Evolutionary conservation across 2,797 vertebrate genomes (phyloP).

Genomic region (Phalanger gymnotis): DNA sequence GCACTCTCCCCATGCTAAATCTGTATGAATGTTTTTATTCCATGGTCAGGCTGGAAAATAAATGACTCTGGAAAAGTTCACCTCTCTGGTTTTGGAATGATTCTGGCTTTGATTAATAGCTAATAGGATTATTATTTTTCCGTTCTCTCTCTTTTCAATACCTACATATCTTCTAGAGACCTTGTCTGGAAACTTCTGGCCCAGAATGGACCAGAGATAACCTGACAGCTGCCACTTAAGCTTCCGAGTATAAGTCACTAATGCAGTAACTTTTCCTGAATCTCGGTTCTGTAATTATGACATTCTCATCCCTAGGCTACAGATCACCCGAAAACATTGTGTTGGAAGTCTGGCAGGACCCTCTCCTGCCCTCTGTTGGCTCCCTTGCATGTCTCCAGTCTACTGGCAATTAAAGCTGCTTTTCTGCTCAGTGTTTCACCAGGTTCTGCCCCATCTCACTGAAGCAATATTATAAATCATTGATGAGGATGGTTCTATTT

Average conservation of each 20-base stretch:
- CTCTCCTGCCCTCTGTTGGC: neutral
- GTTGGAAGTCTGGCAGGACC: neutral
- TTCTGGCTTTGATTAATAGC: slow-evolving; percentile 1
- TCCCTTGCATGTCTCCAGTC: slow-evolving; percentile 23
- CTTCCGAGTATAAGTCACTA: neutral
- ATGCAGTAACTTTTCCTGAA: neutral
- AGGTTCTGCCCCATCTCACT: slow-evolving; percentile 83
- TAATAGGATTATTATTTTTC: slow-evolving; percentile 44
- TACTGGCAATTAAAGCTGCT: slow-evolving; percentile 73
- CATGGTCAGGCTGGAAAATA: slow-evolving; percentile 12
- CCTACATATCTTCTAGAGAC: slow-evolving; percentile 27
- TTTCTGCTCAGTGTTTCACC: slow-evolving; percentile 81
- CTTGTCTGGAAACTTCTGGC: slow-evolving; percentile 39
- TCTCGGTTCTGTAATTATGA: slow-evolving; percentile 44
- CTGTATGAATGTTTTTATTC: slow-evolving; percentile 50
- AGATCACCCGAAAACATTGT: neutral
- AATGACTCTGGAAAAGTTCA: slow-evolving; percentile 33
- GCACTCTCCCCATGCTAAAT: slow-evolving; percentile 42
- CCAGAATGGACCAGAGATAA: slow-evolving; percentile 38
- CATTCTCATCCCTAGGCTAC: neutral
- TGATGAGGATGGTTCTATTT: slow-evolving; percentile 85
- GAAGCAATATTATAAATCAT: slow-evolving; percentile 87
- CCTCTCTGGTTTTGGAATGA: slow-evolving; percentile 39
- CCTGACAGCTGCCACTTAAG: slow-evolving; percentile 4
- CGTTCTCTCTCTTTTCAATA: slow-evolving; percentile 8